phyloP scores from a whole-genome alignment of 1,140 invertebrate species.

The Drosophila subpulchrella region DNA sequence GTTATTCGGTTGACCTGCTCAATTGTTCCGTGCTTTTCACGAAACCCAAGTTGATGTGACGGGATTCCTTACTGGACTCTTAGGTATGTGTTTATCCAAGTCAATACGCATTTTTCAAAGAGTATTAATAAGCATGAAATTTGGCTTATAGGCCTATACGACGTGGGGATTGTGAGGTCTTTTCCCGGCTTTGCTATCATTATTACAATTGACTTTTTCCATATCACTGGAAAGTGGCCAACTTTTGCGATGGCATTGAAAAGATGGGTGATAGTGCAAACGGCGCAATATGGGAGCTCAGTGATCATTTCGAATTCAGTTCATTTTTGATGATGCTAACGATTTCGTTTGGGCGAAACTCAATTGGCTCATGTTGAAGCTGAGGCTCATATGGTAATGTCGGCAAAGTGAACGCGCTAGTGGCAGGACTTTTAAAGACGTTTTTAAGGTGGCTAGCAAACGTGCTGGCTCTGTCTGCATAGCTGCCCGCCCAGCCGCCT shows the following conservation, averaged over 20 bases:
- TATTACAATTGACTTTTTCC: slow-evolving; percentile 2
- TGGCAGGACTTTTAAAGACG: no score
- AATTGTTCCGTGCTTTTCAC: background rate
- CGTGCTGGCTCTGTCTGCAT: no score
- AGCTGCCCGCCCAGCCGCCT: no score
- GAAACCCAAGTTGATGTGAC: background rate
- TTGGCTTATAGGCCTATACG: slow-evolving; percentile 1
- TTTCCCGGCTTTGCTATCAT: slow-evolving; percentile 8
- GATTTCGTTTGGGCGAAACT: no score
- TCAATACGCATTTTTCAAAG: background rate
- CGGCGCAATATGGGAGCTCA: background rate
- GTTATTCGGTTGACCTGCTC: no score
- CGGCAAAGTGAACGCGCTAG: no score
- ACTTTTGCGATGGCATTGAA: background rate
- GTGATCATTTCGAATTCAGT: background rate
- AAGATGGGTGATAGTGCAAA: background rate
- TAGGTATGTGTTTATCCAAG: background rate
- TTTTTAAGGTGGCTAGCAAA: no score
- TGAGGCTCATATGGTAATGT: no score
- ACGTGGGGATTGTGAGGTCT: slow-evolving; percentile 1
- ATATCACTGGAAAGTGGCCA: background rate
- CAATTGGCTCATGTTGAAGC: no score
- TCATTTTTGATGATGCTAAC: no score
- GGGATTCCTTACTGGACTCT: background rate
- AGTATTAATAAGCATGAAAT: background rate